Evolutionary conservation across 2,797 vertebrate species (phyloP), one percentile per base, ranked within the genome.

Genomic region (Psittacula derbiana): DNA sequence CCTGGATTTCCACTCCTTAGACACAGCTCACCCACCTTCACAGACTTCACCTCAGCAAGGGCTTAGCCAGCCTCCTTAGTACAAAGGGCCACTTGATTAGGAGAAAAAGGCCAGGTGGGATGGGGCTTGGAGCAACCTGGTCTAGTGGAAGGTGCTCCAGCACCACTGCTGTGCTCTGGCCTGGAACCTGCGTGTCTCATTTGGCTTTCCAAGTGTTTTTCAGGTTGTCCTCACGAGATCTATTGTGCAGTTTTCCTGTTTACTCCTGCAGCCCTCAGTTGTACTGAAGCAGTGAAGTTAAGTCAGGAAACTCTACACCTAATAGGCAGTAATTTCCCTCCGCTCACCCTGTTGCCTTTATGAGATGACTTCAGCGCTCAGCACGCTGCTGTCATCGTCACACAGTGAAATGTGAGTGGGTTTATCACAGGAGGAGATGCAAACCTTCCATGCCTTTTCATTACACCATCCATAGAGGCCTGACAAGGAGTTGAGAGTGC

Each of bases 161-260:
- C 58, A 25, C 62, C 4, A 0, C 76, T 27, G 74, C 69, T 82
- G 0, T 43, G 66, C 73, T 30, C 78, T 75, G 43, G 47, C 86
- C 74, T 87, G 76, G 33, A 72, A 41, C 87, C 75, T 38, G 1
- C 10, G 0, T 57, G 73, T 10, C 87, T 81, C 52, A 33, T 67
- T 3, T 70, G 36, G 74, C 79, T 95, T 91, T 82, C 84, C 80
- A 20, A 25, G 43, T 44, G 67, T 52, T 79, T 84, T 72, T 55
- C 57, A 61, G 55, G 47, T 55, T 81, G 64, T 76, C 86, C 71
- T 87, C 53, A 46, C 0, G 6, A n/a, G 64, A n/a, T 53, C 74
- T 46, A 58, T 96, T 87, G 93, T 88, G 71, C 24, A 49, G 52
- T 55, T 95, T 95, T 96, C 96, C 96, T 96, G 83, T 97, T 97